Percentiles rank a stretch among this genome's conserved stretches.
Conservation (phyloP, 2,797 vertebrate species). For the Eulemur mongoz region DNA sequence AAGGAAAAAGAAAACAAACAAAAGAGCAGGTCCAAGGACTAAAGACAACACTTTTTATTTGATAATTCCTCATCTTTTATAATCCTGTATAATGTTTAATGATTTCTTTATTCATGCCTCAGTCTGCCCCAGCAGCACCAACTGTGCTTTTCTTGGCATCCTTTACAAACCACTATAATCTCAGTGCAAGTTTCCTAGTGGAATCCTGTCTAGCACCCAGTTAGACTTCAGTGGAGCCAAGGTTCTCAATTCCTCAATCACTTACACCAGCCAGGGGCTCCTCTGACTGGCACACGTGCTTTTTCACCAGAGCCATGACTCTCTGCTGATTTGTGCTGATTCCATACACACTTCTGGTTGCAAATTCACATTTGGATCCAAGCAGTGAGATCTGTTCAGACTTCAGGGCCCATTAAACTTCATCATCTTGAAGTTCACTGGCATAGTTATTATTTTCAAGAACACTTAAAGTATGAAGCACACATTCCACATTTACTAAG, state of each 20-base stretch:
- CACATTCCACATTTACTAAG: constrained; percentile 80
- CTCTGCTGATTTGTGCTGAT: constrained; percentile 69
- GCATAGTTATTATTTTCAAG: constrained; percentile 74
- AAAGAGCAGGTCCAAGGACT: constrained; percentile 54
- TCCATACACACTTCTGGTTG: constrained; percentile 55
- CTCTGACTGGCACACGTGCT: constrained; percentile 64
- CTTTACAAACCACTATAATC: constrained; percentile 37
- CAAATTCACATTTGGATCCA: constrained; percentile 69
- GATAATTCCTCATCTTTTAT: constrained; percentile 65
- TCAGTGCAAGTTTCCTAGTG: constrained; percentile 52
- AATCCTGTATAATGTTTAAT: constrained; percentile 53
- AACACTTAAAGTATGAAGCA: constrained; percentile 76
- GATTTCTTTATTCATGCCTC: constrained; percentile 63
- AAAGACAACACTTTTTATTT: constrained; percentile 58
- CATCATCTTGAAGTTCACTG: constrained; percentile 82
- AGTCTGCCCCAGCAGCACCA: constrained; percentile 52
- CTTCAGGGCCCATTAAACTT: constrained; percentile 80
- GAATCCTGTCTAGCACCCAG: constrained; percentile 75
- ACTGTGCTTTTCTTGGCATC: constrained; percentile 71
- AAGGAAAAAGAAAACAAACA: constrained; percentile 46
- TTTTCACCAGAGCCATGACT: constrained; percentile 59
- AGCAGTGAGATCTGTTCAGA: constrained; percentile 75
- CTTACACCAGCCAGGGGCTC: constrained; percentile 43
- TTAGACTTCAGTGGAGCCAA: constrained; percentile 53
- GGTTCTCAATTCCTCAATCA: constrained; percentile 69